Evolutionary conservation across 2,797 vertebrate species (phyloP), one percentile per base, ranked within the genome.

Genomic region (Falco peregrinus): DNA sequence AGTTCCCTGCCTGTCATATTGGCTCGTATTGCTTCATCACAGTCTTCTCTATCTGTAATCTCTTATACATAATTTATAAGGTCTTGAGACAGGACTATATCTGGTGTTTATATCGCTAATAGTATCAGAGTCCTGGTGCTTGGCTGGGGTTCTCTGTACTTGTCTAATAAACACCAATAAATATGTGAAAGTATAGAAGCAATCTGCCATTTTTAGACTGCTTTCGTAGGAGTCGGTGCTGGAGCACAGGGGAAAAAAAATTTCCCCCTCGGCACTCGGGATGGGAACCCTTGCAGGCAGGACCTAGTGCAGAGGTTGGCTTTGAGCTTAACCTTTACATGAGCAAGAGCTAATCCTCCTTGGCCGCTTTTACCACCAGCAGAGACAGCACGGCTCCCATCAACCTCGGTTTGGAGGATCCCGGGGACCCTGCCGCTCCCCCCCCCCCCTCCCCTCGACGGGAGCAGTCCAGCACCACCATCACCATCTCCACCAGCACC

Each of bases 261-360:
- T 24, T 35, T 60, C n/a, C 11, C 41, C 24, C 39, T 79, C 50
- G 9, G 2, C 31, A 22, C 45, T 43, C 8, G 10, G 61, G 43
- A n/a, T 83, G 48, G 43, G 71, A 61, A 91, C 71, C 64, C 56
- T 56, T 47, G 67, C 63, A 43, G 59, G 37, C 63, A 48, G 69
- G 37, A 94, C 81, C 31, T 4, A 22, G 48, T 51, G n/a, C 75
- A 79, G 70, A 92, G 91, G 78, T 89, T 63, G 48, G 24, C 79
- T 61, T 82, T 51, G 78, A 35, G 31, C 75, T 94, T 89, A 91
- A 87, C 89, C 94, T 93, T 83, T 95, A 63, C 63, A 85, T 6
- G 43, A 94, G 60, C 65, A 5, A 68, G 48, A 31, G 37, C 83
- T 92, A 88, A 96, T 95, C 92, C 67, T 69, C 63, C 82, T 57